These are phyloP conservation scores for Alectoris magna DNA, from an alignment of 2,797 vertebrate genomes.

Conservation along the genomic window DNA sequence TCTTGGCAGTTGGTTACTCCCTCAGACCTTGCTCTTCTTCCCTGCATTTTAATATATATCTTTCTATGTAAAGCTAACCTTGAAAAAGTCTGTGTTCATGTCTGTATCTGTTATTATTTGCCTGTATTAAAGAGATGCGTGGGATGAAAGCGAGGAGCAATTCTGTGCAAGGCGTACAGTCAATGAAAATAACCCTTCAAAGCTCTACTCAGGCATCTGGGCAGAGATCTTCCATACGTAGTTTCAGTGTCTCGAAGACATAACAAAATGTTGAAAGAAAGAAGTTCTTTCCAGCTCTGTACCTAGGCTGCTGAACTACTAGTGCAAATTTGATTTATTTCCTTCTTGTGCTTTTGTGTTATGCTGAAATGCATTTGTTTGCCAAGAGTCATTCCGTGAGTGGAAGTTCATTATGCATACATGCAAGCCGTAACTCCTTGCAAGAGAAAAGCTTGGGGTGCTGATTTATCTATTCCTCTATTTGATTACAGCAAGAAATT, in stretches of 20 bases:
- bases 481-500: background rate
- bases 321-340: background rate
- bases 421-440: background rate
- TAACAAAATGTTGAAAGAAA: background rate
- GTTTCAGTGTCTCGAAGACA: background rate
- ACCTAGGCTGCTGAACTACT: background rate
- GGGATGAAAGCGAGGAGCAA: background rate
- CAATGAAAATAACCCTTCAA: background rate
- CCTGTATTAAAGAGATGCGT: background rate
- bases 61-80: background rate
- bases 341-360: background rate
- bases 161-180: background rate
- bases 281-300: background rate
- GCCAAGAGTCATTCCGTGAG: background rate
- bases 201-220: background rate
- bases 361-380: background rate
- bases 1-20: background rate
- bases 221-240: background rate
- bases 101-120: background rate
- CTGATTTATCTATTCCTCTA: background rate
- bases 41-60: background rate
- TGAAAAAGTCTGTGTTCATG: background rate
- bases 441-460: background rate
- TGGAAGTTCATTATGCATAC: background rate
- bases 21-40: background rate